phyloP scores from a whole-genome alignment of 1,140 invertebrate genomes.

The Ostrea denselamellosa region DNA sequence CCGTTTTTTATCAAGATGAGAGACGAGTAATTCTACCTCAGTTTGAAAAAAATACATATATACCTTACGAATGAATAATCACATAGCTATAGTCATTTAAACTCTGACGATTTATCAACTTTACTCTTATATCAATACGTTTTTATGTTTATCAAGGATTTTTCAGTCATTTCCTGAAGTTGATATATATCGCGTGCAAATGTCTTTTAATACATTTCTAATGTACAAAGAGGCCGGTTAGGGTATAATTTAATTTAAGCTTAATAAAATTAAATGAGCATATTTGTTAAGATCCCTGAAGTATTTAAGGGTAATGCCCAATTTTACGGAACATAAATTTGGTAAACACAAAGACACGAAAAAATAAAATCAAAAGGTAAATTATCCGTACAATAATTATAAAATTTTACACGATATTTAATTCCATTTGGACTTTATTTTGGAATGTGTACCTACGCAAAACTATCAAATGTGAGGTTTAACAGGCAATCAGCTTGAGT shows the following conservation, averaged over 20 bases:
- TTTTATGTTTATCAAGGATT: slow-evolving; percentile 14
- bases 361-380: too few species aligned
- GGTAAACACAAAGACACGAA: neutral
- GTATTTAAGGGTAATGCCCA: neutral
- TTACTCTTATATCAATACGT: neutral
- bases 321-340: neutral
- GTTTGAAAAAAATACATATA: slow-evolving; percentile 10
- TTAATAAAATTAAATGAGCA: neutral
- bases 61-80: slow-evolving; percentile 23
- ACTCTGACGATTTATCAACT: slow-evolving; percentile 20
- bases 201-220: slow-evolving; percentile 1
- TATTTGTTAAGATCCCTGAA: neutral
- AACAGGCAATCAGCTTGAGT: neutral
- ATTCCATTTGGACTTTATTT: too few species aligned
- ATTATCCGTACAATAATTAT: too few species aligned
- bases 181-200: slow-evolving; percentile 15
- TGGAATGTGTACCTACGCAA: too few species aligned
- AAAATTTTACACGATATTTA: too few species aligned
- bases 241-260: neutral
- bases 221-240: neutral
- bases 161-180: neutral
- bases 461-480: neutral
- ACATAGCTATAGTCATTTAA: neutral
- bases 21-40: slow-evolving; percentile 18
- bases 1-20: slow-evolving; percentile 31